phyloP scores from a whole-genome alignment of 2,888 invertebrate genomes.

The Omphaloscelis lunosa region DNA sequence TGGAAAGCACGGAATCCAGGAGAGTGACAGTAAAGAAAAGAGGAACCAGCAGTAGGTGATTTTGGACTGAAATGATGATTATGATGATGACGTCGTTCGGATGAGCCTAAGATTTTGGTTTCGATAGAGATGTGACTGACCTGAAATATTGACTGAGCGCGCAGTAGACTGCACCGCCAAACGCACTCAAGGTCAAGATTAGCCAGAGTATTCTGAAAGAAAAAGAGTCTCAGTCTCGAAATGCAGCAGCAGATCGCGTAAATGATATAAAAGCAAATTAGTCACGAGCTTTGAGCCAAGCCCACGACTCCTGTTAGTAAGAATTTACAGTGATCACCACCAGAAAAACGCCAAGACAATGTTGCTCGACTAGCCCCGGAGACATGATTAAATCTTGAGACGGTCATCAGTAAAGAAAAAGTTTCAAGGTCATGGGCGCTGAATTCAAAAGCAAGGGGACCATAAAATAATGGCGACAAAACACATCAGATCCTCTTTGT shows the following conservation, averaged over 20 bases:
- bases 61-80: neutral
- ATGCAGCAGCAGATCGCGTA: too few relatives aligned
- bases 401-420: constrained; percentile 43
- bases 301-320: neutral
- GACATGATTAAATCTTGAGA: neutral
- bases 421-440: neutral
- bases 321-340: neutral
- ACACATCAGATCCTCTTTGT: constrained; percentile 8
- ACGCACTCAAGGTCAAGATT: constrained; percentile 78
- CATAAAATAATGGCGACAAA: constrained; percentile 32
- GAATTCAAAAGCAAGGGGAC: neutral
- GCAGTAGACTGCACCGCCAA: constrained; percentile 83
- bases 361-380: neutral
- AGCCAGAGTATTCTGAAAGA: constrained; percentile 79
- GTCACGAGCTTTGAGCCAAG: neutral
- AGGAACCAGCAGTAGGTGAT: neutral
- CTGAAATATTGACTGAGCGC: constrained; percentile 80
- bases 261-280: neutral
- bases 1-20: neutral
- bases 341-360: neutral
- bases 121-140: constrained; percentile 3
- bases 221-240: neutral
- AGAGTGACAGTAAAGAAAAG: neutral
- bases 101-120: neutral
- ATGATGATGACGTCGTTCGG: neutral